Conservation (phyloP, 2,888 invertebrate species). For the Aquatica leii region DNA sequence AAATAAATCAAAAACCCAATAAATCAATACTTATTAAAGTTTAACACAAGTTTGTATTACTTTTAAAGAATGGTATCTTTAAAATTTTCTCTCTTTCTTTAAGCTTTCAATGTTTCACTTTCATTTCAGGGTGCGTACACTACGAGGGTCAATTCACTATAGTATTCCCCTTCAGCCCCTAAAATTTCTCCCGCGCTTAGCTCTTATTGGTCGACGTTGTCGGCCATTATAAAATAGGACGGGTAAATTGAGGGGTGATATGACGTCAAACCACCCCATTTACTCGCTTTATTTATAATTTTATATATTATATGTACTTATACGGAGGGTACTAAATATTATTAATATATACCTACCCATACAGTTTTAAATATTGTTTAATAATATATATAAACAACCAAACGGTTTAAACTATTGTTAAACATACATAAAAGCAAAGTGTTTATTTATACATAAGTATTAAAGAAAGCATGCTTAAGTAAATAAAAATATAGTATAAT, state of each 20-base stretch:
- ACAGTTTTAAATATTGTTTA: too few species aligned
- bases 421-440: too few species aligned
- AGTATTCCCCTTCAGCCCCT: conserved; percentile 51
- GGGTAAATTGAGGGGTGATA: conserved; percentile 46
- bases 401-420: too few species aligned
- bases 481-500: too few species aligned
- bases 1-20: too few species aligned
- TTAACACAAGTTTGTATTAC: conserved; percentile 3
- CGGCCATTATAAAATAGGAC: conserved; percentile 56
- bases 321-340: neutral
- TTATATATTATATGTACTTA: conserved; percentile 24
- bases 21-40: too few species aligned
- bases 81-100: conserved; percentile 49
- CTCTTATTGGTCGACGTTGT: conserved; percentile 46
- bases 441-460: too few species aligned
- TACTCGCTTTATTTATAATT: conserved; percentile 33
- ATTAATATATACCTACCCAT: too few species aligned
- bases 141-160: conserved; percentile 45
- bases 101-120: conserved; percentile 52
- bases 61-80: conserved; percentile 20
- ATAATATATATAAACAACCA: too few species aligned
- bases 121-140: conserved; percentile 47
- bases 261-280: conserved; percentile 41
- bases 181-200: conserved; percentile 48
- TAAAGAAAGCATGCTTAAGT: too few species aligned